phyloP scores from a whole-genome alignment of 1,140 invertebrate genomes.

The Scaptomyza montana region DNA sequence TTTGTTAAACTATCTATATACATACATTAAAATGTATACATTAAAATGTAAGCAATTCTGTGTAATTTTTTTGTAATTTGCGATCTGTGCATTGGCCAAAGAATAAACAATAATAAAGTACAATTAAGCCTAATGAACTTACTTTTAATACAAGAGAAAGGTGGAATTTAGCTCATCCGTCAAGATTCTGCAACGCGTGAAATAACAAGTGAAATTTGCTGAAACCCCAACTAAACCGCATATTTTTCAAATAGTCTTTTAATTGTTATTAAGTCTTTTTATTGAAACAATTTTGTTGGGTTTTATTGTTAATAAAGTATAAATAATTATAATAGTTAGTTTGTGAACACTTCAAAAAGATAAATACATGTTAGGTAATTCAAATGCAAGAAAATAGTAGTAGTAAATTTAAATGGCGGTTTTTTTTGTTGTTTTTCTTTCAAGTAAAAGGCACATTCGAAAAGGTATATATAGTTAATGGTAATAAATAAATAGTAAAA shows the following conservation, averaged over 20 bases:
- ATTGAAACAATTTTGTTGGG: slow-evolving; percentile 53
- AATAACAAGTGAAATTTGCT: neutral
- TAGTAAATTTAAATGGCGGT: neutral
- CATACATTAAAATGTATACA: slow-evolving; percentile 10
- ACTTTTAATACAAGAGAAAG: neutral
- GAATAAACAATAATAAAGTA: slow-evolving; percentile 79
- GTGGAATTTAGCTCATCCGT: too few species aligned
- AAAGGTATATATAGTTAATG: slow-evolving; percentile 25
- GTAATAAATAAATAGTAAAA: slow-evolving; percentile 47
- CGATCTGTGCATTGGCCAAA: slow-evolving; percentile 79
- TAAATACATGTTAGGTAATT: slow-evolving; percentile 19
- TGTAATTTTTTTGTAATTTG: slow-evolving; percentile 66
- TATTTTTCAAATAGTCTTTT: neutral
- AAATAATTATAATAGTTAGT: slow-evolving; percentile 38
- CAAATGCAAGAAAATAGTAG: neutral
- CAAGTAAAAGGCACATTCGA: neutral
- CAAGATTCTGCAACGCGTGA: too few species aligned
- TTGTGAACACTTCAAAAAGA: slow-evolving; percentile 58
- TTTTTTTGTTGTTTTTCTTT: neutral
- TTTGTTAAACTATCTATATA: slow-evolving; percentile 43
- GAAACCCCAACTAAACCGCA: too few species aligned
- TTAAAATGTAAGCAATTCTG: slow-evolving; percentile 35
- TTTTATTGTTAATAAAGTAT: slow-evolving; percentile 39
- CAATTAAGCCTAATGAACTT: slow-evolving; percentile 47
- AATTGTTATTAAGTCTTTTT: slow-evolving; percentile 33